A percentile compares a stretch with the other conserved stretches of the same genome.
phyloP scores from a whole-genome alignment of 2,113 vertebrate species.

The Psittacula cyanocephala region DNA sequence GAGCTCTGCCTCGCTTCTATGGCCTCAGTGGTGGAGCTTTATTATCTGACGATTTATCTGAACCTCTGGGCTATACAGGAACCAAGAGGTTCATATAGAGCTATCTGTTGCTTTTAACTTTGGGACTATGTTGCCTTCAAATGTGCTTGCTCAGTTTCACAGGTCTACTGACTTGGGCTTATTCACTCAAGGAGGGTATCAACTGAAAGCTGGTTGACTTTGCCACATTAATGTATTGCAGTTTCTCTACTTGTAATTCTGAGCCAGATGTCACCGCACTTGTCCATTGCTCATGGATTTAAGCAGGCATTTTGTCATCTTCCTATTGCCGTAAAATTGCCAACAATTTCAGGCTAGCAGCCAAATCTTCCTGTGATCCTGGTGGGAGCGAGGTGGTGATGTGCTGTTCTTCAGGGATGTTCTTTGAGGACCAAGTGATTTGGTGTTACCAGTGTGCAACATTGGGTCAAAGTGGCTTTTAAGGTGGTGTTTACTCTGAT shows the following conservation, averaged over 20 bases:
- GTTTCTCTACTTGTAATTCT: fast-evolving
- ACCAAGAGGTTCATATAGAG: background rate
- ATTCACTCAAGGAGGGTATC: background rate
- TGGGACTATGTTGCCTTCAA: background rate
- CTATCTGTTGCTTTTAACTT: background rate
- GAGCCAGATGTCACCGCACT: fast-evolving
- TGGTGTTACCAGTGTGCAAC: fast-evolving
- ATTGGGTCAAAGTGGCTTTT: background rate
- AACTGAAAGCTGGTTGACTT: background rate
- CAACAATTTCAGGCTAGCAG: background rate
- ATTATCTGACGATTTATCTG: background rate
- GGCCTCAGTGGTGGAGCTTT: background rate
- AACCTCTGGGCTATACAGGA: background rate
- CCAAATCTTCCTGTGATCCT: fast-evolving
- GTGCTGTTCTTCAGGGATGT: fast-evolving
- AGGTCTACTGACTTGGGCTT: background rate
- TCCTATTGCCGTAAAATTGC: background rate
- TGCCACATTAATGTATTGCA: fast-evolving
- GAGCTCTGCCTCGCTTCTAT: background rate
- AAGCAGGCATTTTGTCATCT: background rate
- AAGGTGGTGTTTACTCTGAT: background rate
- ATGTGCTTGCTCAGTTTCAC: fast-evolving
- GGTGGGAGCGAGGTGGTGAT: background rate
- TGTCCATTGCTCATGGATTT: fast-evolving
- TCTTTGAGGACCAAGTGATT: background rate